phyloP scores from a whole-genome alignment of 37 sponge, comb jelly and placozoan genomes.

The Halichondria panicea region DNA sequence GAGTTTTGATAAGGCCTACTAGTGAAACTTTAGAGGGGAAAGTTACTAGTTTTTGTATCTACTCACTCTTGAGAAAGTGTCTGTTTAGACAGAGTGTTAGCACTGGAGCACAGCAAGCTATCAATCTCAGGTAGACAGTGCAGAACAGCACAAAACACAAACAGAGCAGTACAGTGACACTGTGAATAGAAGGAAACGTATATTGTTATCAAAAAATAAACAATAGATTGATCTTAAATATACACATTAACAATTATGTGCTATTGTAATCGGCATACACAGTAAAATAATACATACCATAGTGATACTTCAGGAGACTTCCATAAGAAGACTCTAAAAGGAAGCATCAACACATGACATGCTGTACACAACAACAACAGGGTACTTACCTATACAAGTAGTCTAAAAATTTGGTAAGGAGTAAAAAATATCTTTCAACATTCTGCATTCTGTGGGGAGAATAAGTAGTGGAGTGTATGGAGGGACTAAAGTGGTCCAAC shows the following conservation, averaged over 20 bases:
- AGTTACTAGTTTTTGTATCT: neutral
- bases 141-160: slow-evolving; percentile 15
- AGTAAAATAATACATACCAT: slow-evolving; percentile 23
- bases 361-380: neutral
- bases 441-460: slow-evolving; percentile 4
- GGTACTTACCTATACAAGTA: slow-evolving; percentile 29
- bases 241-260: neutral
- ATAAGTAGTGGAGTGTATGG: neutral
- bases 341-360: neutral
- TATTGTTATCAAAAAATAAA: neutral
- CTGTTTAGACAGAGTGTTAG: slow-evolving; percentile 28
- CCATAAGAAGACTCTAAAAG: slow-evolving; percentile 25
- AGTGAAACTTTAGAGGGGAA: neutral
- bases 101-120: slow-evolving; percentile 13
- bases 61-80: slow-evolving; percentile 39
- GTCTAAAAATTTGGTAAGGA: neutral
- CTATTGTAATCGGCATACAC: neutral
- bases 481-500: neutral
- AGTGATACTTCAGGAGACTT: slow-evolving; percentile 42
- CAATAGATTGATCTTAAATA: neutral
- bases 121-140: slow-evolving; percentile 15
- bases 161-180: slow-evolving; percentile 35
- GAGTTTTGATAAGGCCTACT: neutral
- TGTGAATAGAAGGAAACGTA: neutral
- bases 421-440: slow-evolving; percentile 1